Percentiles rank a stretch among this genome's conserved stretches.
Conservation (phyloP, 1,140 invertebrate species). For the Galleria mellonella region DNA sequence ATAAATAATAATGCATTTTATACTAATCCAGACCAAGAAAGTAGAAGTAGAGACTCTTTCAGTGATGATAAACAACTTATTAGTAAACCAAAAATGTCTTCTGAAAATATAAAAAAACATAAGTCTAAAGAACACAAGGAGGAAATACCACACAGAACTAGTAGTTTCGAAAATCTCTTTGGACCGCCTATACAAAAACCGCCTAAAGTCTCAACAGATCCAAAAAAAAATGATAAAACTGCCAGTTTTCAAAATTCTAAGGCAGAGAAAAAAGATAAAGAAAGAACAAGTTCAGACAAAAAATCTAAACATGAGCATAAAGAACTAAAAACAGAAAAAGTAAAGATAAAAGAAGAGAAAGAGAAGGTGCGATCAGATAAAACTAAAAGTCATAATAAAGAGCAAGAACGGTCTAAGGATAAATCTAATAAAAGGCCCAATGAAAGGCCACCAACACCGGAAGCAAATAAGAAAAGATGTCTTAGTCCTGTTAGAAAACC, state of each 20-base stretch:
- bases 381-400: constrained; percentile 76
- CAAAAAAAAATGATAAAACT: constrained; percentile 78
- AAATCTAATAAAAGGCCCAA: constrained; percentile 68
- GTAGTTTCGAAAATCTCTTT: constrained; percentile 86
- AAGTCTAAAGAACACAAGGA: constrained; percentile 79
- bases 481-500: constrained; percentile 71
- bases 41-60: constrained; percentile 69
- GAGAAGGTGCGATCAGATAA: constrained; percentile 79
- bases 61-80: constrained; percentile 73
- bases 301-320: constrained; percentile 76
- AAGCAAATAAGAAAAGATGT: constrained; percentile 75
- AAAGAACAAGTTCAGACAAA: constrained; percentile 72
- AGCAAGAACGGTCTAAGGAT: constrained; percentile 77
- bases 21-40: constrained; percentile 66
- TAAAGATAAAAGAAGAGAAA: constrained; percentile 76
- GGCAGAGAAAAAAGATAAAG: constrained; percentile 79
- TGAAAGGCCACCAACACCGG: constrained; percentile 67
- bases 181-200: constrained; percentile 85
- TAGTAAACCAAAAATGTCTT: constrained; percentile 81
- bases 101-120: constrained; percentile 79
- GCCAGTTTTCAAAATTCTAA: constrained; percentile 48
- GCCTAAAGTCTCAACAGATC: constrained; percentile 78
- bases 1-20: constrained; percentile 58
- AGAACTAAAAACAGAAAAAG: constrained; percentile 73
- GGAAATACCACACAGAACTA: constrained; percentile 77